Base-by-base conservation (phyloP, 2,797 vertebrate genomes). In the Scomberomorus guttatus region DNA sequence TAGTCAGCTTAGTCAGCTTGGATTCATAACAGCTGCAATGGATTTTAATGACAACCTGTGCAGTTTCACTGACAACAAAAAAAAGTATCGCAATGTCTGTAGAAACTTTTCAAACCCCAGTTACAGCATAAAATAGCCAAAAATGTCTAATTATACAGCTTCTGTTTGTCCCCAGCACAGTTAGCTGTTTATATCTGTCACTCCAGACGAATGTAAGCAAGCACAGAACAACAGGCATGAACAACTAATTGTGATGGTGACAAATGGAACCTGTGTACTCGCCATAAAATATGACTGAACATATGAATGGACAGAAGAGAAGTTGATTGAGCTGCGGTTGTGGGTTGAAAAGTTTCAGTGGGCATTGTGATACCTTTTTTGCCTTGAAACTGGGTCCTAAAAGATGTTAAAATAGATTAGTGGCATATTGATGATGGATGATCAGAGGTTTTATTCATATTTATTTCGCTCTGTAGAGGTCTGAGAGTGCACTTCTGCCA, bases 261-360 rank as follows among this genome's bases (percentile, higher is more conserved):
- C 17, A 27, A 75, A 39, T 18, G 17, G 48, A 17, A 22, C 22
- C 9, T 25, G 8, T 66, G 11, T 11, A 5, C 18, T 24, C 12
- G 12, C 1, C 3, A 10, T 15, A 24, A 29, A 29, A 29, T 29
- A 1, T 32, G 29, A 32, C 29, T 32, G 6, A 32, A 6, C 29
- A 32, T 32, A 32, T 67, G 24, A 44, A 75, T 61, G 56, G 57
- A 22, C 58, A 42, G 32, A 65, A 29, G 39, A 42, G 46, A 48
- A 48, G 46, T 20, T 17, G 46, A 48, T 4, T 15, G 17, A 48
- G 44, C 17, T 48, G 14, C 44, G 18, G 18, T 20, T 6, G 46
- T 20, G 15, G 44, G 44, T 6, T 46, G 15, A 6, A 44, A 44
- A n/a, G 9, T 24, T 48, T 46, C 1, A 24, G 25, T 15, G 3